Base-by-base conservation (phyloP, 2,797 vertebrate genomes). In the Gallinago nigripennis region DNA sequence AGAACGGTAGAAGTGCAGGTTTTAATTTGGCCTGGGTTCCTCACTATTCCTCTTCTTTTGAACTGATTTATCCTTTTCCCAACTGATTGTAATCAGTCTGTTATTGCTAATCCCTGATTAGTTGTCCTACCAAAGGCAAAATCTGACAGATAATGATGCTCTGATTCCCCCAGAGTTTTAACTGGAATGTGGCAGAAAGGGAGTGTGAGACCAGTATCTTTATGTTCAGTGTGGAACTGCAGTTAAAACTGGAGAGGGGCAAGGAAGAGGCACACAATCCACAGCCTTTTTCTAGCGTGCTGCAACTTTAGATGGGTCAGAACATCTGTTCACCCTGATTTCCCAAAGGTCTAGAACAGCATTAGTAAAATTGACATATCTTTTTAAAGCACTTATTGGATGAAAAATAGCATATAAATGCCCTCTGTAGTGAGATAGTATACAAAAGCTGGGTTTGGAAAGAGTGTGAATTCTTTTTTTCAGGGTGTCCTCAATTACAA, bases 261-360 rank as follows among this genome's bases (percentile, higher is more conserved):
- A 57, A 86, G 12, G 7, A 43, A 82, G 3, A 31, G 9, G 13
- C 1, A 39, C 28, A 3, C 0, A 1, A 39, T n/a, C 25, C 16
- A 11, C 1, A 1, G 12, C 53, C 17, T 4, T 30, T 30, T 80
- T 53, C 57, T 53, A 13, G 31, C 77, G 11, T 75, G 6, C 9
- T 83, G 31, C 45, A 24, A 13, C 30, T 77, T 65, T 24, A 30
- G 33, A 9, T 4, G 15, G 8, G 4, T 37, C 20, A 51, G 13
- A 80, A 21, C 8, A 48, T 24, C 30, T 72, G 5, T 54, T 82
- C 63, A 20, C 45, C 56, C 51, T 64, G 25, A 64, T 30, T 51
- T 83, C 16, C 65, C n/a, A 73, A 56, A 57, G 24, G 11, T 64
- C 24, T 48, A 71, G 10, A 80, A 33, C 3, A 68, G 7, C 13